Conservation (phyloP, 2,797 vertebrate genomes). For the Artibeus lituratus region DNA sequence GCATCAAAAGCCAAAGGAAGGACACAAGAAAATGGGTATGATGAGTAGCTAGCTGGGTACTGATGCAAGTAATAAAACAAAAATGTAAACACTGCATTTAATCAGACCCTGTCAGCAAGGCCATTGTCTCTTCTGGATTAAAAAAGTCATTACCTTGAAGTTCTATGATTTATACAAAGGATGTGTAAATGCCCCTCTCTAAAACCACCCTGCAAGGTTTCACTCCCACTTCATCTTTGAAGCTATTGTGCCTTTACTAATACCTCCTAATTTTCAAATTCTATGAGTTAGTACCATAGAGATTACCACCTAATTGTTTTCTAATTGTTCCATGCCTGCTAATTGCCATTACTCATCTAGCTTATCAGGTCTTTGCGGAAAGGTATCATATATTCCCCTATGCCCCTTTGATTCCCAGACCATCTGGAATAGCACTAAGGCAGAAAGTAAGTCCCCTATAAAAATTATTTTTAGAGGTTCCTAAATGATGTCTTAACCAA, state of each 20-base stretch:
- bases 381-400: neutral
- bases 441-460: neutral
- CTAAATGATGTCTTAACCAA: neutral
- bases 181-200: neutral
- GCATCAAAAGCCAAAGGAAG: neutral
- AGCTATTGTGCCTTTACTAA: neutral
- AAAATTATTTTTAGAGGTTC: neutral
- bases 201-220: neutral
- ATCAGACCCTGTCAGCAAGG: neutral
- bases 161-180: neutral
- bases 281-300: neutral
- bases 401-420: neutral
- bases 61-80: neutral
- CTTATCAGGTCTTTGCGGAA: neutral
- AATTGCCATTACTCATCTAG: neutral
- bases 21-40: neutral
- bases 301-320: neutral
- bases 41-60: neutral
- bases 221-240: neutral
- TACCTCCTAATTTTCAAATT: neutral
- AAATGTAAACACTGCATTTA: neutral
- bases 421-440: neutral
- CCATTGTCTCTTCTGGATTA: slow-evolving; percentile 13
- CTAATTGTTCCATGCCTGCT: neutral
- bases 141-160: slow-evolving; percentile 21